These are phyloP conservation scores for Nasonia oneida DNA, from an alignment of 2,888 invertebrate genomes.

Conservation along the genomic window DNA sequence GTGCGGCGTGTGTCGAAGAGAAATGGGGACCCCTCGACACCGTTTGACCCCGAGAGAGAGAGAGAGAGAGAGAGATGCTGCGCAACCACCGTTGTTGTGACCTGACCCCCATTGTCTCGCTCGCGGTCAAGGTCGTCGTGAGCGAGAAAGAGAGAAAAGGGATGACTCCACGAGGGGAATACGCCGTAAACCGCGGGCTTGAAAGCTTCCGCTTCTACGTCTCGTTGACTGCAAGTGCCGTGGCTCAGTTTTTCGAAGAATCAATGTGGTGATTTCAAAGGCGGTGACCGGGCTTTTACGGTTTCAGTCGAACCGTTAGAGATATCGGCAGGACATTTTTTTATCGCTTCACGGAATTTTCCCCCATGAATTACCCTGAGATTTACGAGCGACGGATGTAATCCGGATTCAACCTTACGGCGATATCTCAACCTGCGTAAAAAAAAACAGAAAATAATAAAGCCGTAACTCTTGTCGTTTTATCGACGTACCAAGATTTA, in stretches of 20 bases:
- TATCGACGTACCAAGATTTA: background rate
- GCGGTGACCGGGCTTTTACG: background rate
- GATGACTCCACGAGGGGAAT: background rate
- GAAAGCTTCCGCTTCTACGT: background rate
- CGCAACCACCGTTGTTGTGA: background rate
- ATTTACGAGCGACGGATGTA: background rate
- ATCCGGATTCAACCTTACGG: background rate
- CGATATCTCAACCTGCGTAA: background rate
- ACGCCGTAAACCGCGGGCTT: slow-evolving; percentile 1
- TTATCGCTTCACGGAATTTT: background rate
- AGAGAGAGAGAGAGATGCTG: background rate
- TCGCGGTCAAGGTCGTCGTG: slow-evolving; percentile 49
- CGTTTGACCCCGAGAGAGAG: slow-evolving; percentile 28
- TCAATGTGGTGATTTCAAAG: no score
- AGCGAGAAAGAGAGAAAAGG: slow-evolving; percentile 14
- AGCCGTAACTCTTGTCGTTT: background rate
- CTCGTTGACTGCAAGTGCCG: background rate
- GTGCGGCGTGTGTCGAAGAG: background rate
- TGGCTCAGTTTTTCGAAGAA: background rate
- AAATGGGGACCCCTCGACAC: slow-evolving; percentile 8
- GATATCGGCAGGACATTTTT: background rate
- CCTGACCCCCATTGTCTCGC: slow-evolving; percentile 26
- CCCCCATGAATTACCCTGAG: background rate
- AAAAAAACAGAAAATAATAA: background rate
- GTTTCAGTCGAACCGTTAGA: background rate